These are phyloP conservation scores for Zapus hudsonius DNA, from an alignment of 2,113 vertebrate species.

Conservation along the genomic window DNA sequence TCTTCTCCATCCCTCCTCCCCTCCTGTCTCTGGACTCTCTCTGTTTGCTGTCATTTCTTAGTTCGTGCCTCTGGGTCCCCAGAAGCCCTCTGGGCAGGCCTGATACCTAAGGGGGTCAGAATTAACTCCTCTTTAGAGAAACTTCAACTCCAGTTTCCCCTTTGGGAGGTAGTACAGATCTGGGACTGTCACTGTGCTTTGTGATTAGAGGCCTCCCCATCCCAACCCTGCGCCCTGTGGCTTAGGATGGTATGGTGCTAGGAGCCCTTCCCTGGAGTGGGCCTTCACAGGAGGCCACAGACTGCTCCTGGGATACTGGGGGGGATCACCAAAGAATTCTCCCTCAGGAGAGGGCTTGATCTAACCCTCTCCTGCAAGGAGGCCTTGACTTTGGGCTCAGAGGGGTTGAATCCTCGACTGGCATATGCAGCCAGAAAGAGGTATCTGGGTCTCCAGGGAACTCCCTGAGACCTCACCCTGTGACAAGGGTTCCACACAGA, in stretches of 20 bases:
- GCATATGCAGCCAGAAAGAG: not conserved
- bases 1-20: not conserved
- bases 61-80: slow-evolving; percentile 3
- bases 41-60: slow-evolving; percentile 62
- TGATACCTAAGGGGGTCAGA: not conserved
- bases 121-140: not conserved
- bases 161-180: not conserved
- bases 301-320: not conserved
- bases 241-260: not conserved
- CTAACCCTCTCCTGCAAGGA: not conserved
- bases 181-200: not conserved
- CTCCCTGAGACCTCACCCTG: not conserved
- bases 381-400: not conserved
- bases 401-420: not conserved
- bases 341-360: not conserved
- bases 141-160: not conserved
- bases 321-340: not conserved
- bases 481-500: not conserved
- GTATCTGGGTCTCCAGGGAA: not conserved
- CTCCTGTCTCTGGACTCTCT: slow-evolving; percentile 60
- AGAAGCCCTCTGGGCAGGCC: not conserved
- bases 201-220: not conserved
- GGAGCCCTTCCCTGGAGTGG: not conserved
- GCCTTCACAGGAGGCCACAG: not conserved
- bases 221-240: not conserved